Percentiles rank a stretch among this genome's conserved stretches.
Evolutionary conservation across 2,113 vertebrate genomes (phyloP).

Genomic region (Hemibagrus wyckioides): DNA sequence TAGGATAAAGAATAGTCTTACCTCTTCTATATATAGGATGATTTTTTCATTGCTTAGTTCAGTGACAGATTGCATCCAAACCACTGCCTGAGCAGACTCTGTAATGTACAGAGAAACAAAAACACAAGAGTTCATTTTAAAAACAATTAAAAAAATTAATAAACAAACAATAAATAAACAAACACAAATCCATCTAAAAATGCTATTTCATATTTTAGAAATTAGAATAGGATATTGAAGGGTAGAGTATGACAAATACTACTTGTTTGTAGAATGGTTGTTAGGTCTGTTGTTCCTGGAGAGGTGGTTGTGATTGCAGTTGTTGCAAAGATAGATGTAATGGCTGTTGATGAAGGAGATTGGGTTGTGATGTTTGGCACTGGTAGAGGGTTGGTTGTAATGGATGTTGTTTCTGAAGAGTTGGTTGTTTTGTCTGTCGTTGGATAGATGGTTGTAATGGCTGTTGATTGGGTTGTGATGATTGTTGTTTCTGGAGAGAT

Average conservation of each 20-base stretch:
- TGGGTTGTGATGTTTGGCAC: not conserved
- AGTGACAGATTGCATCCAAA: constrained; percentile 21
- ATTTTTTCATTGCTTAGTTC: constrained; percentile 32
- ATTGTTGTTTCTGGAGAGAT: too few relatives aligned
- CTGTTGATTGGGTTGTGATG: not conserved
- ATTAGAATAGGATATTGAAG: not conserved
- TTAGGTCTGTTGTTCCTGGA: too few relatives aligned
- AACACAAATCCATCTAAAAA: not conserved
- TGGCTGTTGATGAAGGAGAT: not conserved
- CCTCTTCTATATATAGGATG: constrained; percentile 31
- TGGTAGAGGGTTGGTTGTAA: not conserved
- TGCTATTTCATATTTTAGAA: not conserved
- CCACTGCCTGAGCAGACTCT: not conserved
- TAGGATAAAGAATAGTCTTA: not conserved
- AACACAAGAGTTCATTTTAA: not conserved
- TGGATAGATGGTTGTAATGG: not conserved
- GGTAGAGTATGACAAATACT: not conserved
- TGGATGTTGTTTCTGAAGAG: not conserved
- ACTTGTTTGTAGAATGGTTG: not conserved
- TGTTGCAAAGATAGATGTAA: too few relatives aligned
- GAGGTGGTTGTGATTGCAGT: too few relatives aligned
- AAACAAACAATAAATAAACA: too few relatives aligned
- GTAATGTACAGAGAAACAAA: not conserved
- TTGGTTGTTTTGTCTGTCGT: not conserved
- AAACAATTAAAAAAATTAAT: too few relatives aligned